Evolutionary conservation across 2,888 invertebrate species (phyloP).

Genomic region (Eupithecia exiguata): DNA sequence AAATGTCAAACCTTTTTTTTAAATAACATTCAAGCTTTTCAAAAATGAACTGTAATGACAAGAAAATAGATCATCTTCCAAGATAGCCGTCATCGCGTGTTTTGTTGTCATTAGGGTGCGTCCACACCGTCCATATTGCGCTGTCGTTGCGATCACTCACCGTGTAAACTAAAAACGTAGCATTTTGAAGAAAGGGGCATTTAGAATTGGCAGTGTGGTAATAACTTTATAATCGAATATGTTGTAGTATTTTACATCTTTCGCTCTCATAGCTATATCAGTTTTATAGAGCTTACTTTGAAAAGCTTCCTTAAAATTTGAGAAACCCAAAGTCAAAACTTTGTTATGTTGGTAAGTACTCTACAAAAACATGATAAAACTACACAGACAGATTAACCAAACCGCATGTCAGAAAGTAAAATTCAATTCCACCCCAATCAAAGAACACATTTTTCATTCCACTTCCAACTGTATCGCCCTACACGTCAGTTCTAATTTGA

Average conservation of each 20-base stretch:
- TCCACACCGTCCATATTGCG: conserved; percentile 59
- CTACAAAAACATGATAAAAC: neutral
- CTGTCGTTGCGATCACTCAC: conserved; percentile 42
- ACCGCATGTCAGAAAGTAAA: conserved; percentile 9
- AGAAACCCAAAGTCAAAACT: neutral
- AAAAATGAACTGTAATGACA: conserved; percentile 41
- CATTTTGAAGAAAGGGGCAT: neutral
- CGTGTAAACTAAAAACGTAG: conserved; percentile 29
- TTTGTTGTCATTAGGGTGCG: conserved; percentile 63
- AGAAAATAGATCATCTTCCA: conserved; percentile 53
- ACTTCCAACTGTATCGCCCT: conserved; percentile 20
- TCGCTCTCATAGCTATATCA: neutral
- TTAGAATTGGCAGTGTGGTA: neutral
- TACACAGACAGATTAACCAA: neutral
- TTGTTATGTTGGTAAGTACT: neutral
- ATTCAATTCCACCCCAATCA: conserved; percentile 17
- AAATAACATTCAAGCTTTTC: conserved; percentile 11
- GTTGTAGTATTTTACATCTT: neutral
- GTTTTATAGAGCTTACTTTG: neutral
- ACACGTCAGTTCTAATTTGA: conserved; percentile 39
- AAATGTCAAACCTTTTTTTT: neutral
- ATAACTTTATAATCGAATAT: neutral
- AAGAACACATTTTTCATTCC: conserved; percentile 20
- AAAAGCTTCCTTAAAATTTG: neutral
- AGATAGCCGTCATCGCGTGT: conserved; percentile 67